A percentile compares a stretch with the other conserved stretches of the same genome.
These are phyloP conservation scores for Acleris laterana DNA, from an alignment of 2,888 invertebrate genomes.

Conservation along the genomic window DNA sequence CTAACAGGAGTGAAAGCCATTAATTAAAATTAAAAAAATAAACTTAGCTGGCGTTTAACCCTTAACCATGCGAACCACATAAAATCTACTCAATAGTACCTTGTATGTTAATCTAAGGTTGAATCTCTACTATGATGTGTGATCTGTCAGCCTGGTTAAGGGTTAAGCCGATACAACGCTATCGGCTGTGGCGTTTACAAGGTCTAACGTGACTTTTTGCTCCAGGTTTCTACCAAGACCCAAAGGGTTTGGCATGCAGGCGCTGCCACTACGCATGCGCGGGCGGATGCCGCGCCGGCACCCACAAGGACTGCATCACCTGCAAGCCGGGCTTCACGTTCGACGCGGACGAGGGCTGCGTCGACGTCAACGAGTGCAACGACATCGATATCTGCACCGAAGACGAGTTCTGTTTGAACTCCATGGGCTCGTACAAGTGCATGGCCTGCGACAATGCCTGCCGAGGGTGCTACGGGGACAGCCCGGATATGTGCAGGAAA, in stretches of 20 bases:
- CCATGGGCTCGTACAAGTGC: conserved; percentile 92
- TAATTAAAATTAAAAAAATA: too few relatives aligned
- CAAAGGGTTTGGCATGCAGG: conserved; percentile 86
- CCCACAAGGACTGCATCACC: conserved; percentile 86
- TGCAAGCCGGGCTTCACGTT: conserved; percentile 89
- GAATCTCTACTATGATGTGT: too few relatives aligned
- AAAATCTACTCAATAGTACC: too few relatives aligned
- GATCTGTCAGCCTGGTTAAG: too few relatives aligned
- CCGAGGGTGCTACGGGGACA: conserved; percentile 93
- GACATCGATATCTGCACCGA: conserved; percentile 80
- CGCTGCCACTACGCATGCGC: conserved; percentile 92
- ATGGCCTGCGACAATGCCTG: conserved; percentile 94
- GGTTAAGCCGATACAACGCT: too few relatives aligned
- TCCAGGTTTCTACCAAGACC: conserved; percentile 3
- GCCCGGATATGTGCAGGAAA: conserved; percentile 94
- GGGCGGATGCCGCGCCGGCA: conserved; percentile 89
- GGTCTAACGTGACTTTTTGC: background rate
- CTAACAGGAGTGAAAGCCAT: too few relatives aligned
- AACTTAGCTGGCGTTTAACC: too few relatives aligned
- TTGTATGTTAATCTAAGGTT: too few relatives aligned
- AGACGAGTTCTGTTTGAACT: conserved; percentile 94
- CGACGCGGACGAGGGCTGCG: conserved; percentile 90
- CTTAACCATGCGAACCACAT: too few relatives aligned
- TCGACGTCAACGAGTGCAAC: conserved; percentile 94
- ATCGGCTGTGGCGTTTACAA: too few relatives aligned